Evolutionary conservation across 2,888 invertebrate species (phyloP).

Genomic region (Ecliptopera silaceata): DNA sequence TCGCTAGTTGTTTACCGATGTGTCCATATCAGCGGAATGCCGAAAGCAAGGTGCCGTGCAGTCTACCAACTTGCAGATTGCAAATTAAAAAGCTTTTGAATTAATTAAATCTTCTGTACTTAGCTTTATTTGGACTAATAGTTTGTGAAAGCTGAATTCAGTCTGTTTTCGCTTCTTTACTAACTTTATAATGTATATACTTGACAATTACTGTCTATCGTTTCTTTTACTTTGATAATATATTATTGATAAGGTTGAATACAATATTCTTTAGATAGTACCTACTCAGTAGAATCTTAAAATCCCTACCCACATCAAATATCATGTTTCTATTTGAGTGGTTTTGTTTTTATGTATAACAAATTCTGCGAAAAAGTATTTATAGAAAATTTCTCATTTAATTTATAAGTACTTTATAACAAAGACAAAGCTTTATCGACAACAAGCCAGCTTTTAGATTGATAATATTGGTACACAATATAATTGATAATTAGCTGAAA

Average conservation of each 20-base stretch:
- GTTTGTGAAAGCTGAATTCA: neutral
- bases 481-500: no score
- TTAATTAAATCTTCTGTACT: conserved; percentile 25
- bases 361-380: neutral
- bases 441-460: no score
- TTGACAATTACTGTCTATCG: neutral
- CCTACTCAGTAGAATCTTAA: neutral
- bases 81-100: conserved; percentile 24
- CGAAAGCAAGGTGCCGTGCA: conserved; percentile 23
- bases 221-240: neutral
- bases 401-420: no score
- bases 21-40: conserved; percentile 13
- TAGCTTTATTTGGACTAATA: conserved; percentile 2
- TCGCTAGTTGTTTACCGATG: conserved; percentile 14
- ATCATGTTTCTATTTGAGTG: neutral
- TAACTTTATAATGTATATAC: no score
- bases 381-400: neutral
- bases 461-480: no score
- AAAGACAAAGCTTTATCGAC: no score
- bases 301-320: conserved; percentile 1
- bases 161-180: no score
- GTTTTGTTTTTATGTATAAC: neutral
- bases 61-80: conserved; percentile 27
- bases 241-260: neutral
- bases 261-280: neutral